These are phyloP conservation scores for Python bivittatus DNA, from an alignment of 2,113 vertebrate genomes.

Conservation along the genomic window DNA sequence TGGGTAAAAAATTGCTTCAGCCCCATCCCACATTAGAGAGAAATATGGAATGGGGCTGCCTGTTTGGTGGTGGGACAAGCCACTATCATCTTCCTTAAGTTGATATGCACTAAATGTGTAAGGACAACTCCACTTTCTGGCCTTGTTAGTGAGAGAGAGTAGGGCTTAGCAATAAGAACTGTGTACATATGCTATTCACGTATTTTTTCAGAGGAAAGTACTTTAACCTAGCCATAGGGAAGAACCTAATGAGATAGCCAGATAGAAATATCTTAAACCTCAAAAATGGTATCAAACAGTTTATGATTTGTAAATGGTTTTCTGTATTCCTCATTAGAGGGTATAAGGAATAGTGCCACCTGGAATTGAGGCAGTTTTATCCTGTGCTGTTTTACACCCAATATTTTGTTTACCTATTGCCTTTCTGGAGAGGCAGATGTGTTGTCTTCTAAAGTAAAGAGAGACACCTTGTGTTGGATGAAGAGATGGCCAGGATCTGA, in stretches of 20 bases:
- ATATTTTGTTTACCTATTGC: not conserved
- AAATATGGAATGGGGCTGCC: not conserved
- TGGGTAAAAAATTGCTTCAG: not conserved
- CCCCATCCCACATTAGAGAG: not conserved
- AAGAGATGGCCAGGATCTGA: not conserved
- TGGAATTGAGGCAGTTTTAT: not conserved
- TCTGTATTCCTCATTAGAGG: not conserved
- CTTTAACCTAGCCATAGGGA: not conserved
- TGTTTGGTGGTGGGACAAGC: not conserved
- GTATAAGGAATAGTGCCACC: not conserved
- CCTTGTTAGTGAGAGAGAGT: not conserved
- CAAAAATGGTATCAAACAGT: not conserved
- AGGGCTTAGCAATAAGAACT: not conserved
- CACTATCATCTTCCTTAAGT: not conserved
- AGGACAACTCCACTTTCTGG: not conserved
- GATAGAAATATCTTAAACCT: not conserved
- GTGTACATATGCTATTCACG: not conserved
- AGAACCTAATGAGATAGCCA: not conserved
- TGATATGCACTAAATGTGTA: not conserved
- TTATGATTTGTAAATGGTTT: not conserved
- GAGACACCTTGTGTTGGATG: slow-evolving; percentile 4
- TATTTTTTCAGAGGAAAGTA: not conserved
- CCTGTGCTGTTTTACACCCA: not conserved
- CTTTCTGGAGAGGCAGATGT: not conserved
- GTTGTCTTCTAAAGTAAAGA: slow-evolving; percentile 12